phyloP scores from a whole-genome alignment of 2,113 vertebrate genomes.

The Etheostoma spectabile region DNA sequence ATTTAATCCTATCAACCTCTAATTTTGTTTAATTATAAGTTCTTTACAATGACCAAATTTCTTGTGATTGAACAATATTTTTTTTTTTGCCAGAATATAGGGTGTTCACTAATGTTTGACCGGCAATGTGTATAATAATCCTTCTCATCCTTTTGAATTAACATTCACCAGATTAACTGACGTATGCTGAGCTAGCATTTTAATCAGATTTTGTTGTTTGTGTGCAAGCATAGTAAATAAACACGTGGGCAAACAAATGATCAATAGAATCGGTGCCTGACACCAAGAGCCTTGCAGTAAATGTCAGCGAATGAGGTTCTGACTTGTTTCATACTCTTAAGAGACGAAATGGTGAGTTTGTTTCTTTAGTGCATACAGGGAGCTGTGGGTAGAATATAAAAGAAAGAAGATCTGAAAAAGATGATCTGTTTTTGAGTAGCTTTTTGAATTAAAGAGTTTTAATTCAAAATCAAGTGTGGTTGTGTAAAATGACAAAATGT shows the following conservation, averaged over 20 bases:
- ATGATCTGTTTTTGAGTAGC: slow-evolving; percentile 38
- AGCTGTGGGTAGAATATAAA: slow-evolving; percentile 27
- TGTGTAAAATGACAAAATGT: slow-evolving; percentile 45
- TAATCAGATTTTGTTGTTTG: slow-evolving; percentile 27
- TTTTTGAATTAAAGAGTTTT: slow-evolving; percentile 55
- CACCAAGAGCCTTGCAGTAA: slow-evolving; percentile 68
- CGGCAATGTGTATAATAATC: slow-evolving; percentile 23
- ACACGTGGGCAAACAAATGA: slow-evolving; percentile 43
- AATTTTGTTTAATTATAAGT: not conserved
- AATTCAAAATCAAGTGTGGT: slow-evolving; percentile 37
- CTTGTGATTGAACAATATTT: slow-evolving; percentile 17
- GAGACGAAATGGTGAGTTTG: slow-evolving; percentile 36
- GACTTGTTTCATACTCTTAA: slow-evolving; percentile 46
- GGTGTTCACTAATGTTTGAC: slow-evolving; percentile 42
- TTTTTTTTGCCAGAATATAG: slow-evolving; percentile 23
- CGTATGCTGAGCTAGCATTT: slow-evolving; percentile 29
- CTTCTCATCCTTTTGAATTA: slow-evolving; percentile 27
- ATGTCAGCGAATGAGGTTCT: slow-evolving; percentile 28
- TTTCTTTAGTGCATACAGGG: slow-evolving; percentile 27
- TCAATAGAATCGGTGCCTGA: slow-evolving; percentile 68
- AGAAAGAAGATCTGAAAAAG: slow-evolving; percentile 17
- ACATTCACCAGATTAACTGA: slow-evolving; percentile 33
- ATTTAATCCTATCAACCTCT: not conserved
- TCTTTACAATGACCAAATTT: not conserved
- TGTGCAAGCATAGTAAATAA: slow-evolving; percentile 36